Evolutionary conservation across 2,888 invertebrate genomes (phyloP).

Genomic region (Athrips mouffetella): DNA sequence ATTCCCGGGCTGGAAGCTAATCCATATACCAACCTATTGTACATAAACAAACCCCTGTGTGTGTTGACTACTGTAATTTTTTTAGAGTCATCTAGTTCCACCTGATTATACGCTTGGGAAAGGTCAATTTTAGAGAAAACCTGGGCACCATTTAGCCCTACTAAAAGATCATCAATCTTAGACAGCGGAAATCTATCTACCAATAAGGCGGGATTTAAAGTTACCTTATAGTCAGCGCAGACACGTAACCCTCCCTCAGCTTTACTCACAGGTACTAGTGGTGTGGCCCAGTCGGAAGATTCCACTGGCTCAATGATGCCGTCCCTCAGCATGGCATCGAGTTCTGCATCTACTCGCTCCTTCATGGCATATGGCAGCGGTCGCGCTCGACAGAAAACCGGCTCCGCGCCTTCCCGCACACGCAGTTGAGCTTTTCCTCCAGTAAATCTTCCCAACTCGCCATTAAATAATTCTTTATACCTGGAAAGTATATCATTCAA

Average conservation of each 20-base stretch:
- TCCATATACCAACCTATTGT: constrained; percentile 25
- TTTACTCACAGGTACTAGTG: constrained; percentile 28
- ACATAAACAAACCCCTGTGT: constrained; percentile 20
- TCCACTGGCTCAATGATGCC: constrained; percentile 28
- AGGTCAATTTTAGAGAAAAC: constrained; percentile 20
- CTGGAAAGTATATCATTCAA: constrained; percentile 9
- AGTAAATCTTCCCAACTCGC: constrained; percentile 16
- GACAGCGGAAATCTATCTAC: constrained; percentile 31
- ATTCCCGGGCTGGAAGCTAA: constrained; percentile 24
- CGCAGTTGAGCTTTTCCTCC: constrained; percentile 17
- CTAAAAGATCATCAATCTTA: constrained; percentile 26
- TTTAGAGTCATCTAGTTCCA: constrained; percentile 21
- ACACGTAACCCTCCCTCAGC: constrained; percentile 30
- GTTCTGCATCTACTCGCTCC: constrained; percentile 24
- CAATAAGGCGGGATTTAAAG: constrained; percentile 27
- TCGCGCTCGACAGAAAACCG: constrained; percentile 4
- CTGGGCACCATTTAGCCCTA: constrained; percentile 19
- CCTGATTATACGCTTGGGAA: constrained; percentile 20
- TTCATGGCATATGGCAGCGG: constrained; percentile 2
- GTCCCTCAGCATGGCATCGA: constrained; percentile 14
- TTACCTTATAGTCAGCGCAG: constrained; percentile 31
- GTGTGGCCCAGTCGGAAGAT: constrained; percentile 30
- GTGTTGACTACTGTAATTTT: constrained; percentile 27
- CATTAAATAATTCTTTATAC: constrained; percentile 15
- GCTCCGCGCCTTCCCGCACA: constrained; percentile 17